phyloP scores from a whole-genome alignment of 2,113 vertebrate species.

The Meleagris gallopavo region DNA sequence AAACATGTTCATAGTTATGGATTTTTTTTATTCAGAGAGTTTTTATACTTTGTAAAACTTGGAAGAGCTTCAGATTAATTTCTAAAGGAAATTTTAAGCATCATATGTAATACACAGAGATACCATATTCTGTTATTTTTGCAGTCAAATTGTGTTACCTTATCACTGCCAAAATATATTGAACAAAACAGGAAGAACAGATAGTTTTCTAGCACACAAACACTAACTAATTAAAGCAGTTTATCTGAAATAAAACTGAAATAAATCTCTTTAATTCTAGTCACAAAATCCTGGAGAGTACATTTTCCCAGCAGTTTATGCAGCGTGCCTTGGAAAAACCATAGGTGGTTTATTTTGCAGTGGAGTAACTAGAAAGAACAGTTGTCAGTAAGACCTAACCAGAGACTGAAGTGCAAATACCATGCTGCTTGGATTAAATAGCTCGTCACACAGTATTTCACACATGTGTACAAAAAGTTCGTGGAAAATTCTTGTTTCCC shows the following conservation, averaged over 20 bases:
- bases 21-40: neutral
- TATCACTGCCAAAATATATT: neutral
- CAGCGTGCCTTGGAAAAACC: neutral
- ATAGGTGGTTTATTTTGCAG: neutral
- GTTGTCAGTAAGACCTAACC: neutral
- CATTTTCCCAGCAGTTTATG: neutral
- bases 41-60: neutral
- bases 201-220: neutral
- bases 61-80: neutral
- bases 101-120: neutral
- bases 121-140: neutral
- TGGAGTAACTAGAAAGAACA: neutral
- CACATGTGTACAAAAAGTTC: accelerated
- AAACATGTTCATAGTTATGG: neutral
- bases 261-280: neutral
- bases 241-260: neutral
- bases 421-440: neutral
- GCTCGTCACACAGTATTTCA: neutral
- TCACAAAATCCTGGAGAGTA: neutral
- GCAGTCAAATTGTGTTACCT: neutral
- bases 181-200: neutral
- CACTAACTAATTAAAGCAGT: neutral
- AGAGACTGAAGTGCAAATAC: neutral
- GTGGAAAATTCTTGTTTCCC: neutral
- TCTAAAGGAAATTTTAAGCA: neutral